A percentile compares a stretch with the other conserved stretches of the same genome.
Conservation (phyloP, 2,888 invertebrate genomes). For the Blastobasis lacticolella region DNA sequence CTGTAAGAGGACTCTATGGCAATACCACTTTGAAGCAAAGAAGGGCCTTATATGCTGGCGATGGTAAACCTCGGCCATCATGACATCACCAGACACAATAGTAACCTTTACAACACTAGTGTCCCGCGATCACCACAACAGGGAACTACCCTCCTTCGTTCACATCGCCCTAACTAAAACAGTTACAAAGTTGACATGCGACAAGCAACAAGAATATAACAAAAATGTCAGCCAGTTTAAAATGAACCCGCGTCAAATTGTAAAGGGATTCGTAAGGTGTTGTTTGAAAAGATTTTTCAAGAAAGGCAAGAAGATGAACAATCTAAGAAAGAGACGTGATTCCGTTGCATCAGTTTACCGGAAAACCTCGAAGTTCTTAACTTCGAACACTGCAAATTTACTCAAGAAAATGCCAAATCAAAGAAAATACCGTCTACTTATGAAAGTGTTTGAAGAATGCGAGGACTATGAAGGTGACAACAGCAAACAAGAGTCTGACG, state of each 20-base stretch:
- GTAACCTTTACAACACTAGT: conserved; percentile 55
- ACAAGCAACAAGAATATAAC: not conserved
- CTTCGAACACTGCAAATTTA: conserved; percentile 48
- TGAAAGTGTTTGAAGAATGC: conserved; percentile 36
- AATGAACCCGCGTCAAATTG: conserved; percentile 24
- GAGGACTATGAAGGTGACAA: conserved; percentile 17
- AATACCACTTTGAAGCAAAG: conserved; percentile 11
- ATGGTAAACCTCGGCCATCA: conserved; percentile 32
- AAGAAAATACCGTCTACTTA: conserved; percentile 36
- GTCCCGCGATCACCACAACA: conserved; percentile 31
- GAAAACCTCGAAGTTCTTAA: conserved; percentile 60
- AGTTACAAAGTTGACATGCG: not conserved
- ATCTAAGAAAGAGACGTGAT: conserved; percentile 49
- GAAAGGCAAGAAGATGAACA: conserved; percentile 29
- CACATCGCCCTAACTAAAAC: not conserved
- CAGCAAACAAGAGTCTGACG: conserved; percentile 15
- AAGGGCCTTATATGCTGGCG: conserved; percentile 34
- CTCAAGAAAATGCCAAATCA: conserved; percentile 51
- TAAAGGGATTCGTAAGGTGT: conserved; percentile 10
- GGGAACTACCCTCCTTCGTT: conserved; percentile 34
- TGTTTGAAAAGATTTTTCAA: conserved; percentile 25
- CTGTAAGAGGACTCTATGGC: conserved; percentile 24
- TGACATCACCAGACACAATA: conserved; percentile 56
- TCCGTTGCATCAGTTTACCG: conserved; percentile 59
- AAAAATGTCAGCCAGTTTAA: conserved; percentile 20